These are phyloP conservation scores for Synodontis membranacea DNA, from an alignment of 2,113 vertebrate genomes.

Conservation along the genomic window DNA sequence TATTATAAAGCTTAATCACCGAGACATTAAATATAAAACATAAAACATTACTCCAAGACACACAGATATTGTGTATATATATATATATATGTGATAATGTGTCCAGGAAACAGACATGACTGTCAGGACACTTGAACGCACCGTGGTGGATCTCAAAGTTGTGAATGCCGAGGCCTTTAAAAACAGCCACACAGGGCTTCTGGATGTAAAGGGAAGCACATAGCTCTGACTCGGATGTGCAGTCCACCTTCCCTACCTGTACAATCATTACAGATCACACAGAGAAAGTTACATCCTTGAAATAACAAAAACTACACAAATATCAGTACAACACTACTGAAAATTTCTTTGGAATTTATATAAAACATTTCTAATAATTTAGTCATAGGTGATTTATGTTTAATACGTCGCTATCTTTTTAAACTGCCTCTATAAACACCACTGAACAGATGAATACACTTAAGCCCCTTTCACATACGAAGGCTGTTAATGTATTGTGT, in stretches of 20 bases:
- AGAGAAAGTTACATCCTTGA: background rate
- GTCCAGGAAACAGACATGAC: too few species aligned
- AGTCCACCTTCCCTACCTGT: slow-evolving; percentile 91
- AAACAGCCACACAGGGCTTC: slow-evolving; percentile 87
- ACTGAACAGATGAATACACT: too few species aligned
- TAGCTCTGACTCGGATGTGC: slow-evolving; percentile 73
- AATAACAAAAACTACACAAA: background rate
- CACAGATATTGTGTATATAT: background rate
- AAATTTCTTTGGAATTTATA: background rate
- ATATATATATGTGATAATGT: background rate
- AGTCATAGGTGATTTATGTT: too few species aligned
- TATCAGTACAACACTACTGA: background rate
- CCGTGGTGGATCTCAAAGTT: slow-evolving; percentile 97
- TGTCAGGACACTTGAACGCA: slow-evolving; percentile 63
- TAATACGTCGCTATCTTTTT: too few species aligned
- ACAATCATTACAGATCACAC: slow-evolving; percentile 12
- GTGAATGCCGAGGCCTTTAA: slow-evolving; percentile 90
- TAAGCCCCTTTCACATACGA: too few species aligned
- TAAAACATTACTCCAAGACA: background rate
- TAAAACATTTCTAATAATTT: background rate
- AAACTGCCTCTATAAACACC: too few species aligned
- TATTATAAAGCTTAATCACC: background rate
- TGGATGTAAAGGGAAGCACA: slow-evolving; percentile 87
- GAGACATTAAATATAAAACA: too few species aligned
- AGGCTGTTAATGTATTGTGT: too few species aligned